Evolutionary conservation across 2,797 vertebrate species (phyloP).

Genomic region (Carcharodon carcharias): DNA sequence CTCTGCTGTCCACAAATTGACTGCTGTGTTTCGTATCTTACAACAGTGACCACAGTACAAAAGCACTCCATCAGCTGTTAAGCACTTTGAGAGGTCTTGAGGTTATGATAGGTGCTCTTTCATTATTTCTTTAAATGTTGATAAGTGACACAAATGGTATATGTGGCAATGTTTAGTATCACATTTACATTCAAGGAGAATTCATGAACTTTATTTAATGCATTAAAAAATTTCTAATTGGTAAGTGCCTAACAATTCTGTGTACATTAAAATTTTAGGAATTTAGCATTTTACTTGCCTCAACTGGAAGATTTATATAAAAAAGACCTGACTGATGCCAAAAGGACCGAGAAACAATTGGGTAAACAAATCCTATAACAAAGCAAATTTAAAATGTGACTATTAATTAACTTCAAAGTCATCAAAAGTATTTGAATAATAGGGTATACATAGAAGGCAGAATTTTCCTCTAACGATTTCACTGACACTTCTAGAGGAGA

Average conservation of each 20-base stretch:
- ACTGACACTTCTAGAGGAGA: neutral
- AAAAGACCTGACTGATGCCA: constrained; percentile 21
- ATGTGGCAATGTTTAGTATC: neutral
- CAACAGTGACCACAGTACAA: too few species aligned
- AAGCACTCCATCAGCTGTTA: too few species aligned
- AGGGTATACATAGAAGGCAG: neutral
- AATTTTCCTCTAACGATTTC: neutral
- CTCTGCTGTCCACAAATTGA: too few species aligned
- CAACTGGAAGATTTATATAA: constrained; percentile 1
- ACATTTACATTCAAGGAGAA: neutral
- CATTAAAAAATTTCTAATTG: neutral
- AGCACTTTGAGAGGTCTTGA: too few species aligned
- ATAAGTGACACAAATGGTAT: neutral
- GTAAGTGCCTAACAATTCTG: neutral
- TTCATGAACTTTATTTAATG: neutral
- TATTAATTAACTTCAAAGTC: neutral
- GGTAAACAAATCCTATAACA: constrained; percentile 16
- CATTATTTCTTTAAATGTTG: neutral
- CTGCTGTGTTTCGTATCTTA: too few species aligned
- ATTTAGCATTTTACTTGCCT: constrained; percentile 15
- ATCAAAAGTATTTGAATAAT: neutral
- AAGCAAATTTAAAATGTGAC: neutral
- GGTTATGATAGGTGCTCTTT: neutral
- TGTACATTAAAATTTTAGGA: neutral
- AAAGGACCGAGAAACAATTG: constrained; percentile 25